Evolutionary conservation across 2,888 invertebrate species (phyloP), one percentile per base, ranked within the genome.

Genomic region (Drosophila diplacantha): DNA sequence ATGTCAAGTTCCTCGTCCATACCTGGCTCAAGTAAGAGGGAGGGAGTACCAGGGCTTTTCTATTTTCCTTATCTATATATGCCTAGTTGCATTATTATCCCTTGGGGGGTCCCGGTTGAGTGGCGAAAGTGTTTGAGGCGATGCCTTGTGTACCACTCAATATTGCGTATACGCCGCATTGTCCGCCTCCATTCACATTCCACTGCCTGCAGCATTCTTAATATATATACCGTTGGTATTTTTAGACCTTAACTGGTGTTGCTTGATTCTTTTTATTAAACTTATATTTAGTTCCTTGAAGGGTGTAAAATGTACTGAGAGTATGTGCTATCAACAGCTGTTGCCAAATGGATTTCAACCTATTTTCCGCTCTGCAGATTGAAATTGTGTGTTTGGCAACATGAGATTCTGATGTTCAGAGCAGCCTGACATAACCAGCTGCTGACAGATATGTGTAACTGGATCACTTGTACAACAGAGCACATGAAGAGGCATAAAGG

Each of bases 371-470:
- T 57, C n/a, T 43, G 32, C 31, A 59, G 24, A 50, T 41, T 29
- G 46, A 56, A 56, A 56, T 22, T 46, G 55, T 64, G 32, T 50
- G 34, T 34, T 55, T 58, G 72, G 73, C 66, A 70, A 73, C 66
- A 73, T 65, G 75, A 74, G 72, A 72, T 58, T 69, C 69, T 73
- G 75, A 72, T 73, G 75, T 70, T 57, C 35, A 9, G 26, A 18
- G 31, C 54, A 54, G 56, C 59, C 58, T 73, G 59, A 72, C 71
- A 62, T 38, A 38, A 56, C 46, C 71, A 72, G 73, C 73, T 72
- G 72, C 41, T 67, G 59, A 44, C 51, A 59, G 46, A 71, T 71
- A 57, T 62, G 71, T 35, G 41, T 37, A 50, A 61, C 41, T 43
- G 49, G 31, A 50, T 47, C 41, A 22, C 20, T 44, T 44, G 16